Base-by-base conservation (phyloP, 2,888 invertebrate species). In the Carcina quercana region DNA sequence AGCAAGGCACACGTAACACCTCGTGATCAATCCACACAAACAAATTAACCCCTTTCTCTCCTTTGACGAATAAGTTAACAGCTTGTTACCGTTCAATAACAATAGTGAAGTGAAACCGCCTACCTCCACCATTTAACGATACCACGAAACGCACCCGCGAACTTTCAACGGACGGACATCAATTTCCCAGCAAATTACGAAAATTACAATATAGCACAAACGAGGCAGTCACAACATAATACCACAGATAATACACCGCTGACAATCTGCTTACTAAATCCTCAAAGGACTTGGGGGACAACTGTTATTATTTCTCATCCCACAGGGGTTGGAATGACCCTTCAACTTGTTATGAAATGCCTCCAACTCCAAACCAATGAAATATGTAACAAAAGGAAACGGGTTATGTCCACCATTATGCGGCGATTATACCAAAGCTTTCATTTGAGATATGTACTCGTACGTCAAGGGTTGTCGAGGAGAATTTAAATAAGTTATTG, bases 341-440 rank as follows among this genome's bases (percentile, higher is more conserved):
- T 53, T 60, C 59, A n/a, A 46, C 49, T 43, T 53, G 54, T 62
- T 61, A 54, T 56, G 61, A 57, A 66, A 62, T 59, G 64, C 65
- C 60, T 61, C 49, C 40, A 59, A 56, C 60, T 61, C 49, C 40
- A 59, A 56, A 56, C 63, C 69, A 66, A 71, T 76, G 69, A 68
- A 74, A 76, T 71, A 73, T 74, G 60, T 61, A 72, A 73, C 76
- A 78, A 76, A 75, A 57, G 46, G 51, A 53, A 69, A 67, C 72
- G 61, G 61, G 72, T 70, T 67, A 51, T 40, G 47, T 49, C 47
- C 38, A 32, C 56, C 50, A 66, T 61, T 64, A 68, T 58, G 53
- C 53, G 52, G 56, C 59, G 57, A 65, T 68, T 66, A 59, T 53
- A 53, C 53, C 50, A 53, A 49, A 42, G 53, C 53, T 61, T 63